A percentile compares a stretch with the other conserved stretches of the same genome.
phyloP scores from a whole-genome alignment of 2,797 vertebrate species.

The Psittacula echo region DNA sequence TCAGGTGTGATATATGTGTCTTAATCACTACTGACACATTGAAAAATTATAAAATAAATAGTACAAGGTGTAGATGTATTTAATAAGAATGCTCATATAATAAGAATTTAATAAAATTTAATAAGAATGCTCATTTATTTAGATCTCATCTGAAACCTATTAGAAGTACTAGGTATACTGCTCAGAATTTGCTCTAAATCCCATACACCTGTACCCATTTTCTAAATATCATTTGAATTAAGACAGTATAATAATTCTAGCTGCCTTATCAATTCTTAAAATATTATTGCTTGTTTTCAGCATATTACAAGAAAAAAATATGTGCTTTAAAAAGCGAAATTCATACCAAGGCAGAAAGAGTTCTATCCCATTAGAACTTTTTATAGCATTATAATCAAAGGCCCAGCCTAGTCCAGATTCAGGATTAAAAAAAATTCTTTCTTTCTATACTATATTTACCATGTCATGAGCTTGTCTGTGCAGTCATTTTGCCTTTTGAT shows the following conservation, averaged over 20 bases:
- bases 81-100: neutral
- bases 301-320: neutral
- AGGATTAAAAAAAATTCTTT: neutral
- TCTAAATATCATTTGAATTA: neutral
- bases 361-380: neutral
- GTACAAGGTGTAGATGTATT: neutral
- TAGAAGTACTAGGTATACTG: neutral
- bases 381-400: neutral
- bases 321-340: neutral
- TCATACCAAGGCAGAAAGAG: neutral
- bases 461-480: neutral
- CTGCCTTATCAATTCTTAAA: neutral
- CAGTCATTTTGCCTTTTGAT: neutral
- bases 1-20: neutral
- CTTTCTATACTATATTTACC: neutral
- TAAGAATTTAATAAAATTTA: neutral
- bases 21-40: neutral
- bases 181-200: neutral
- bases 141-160: neutral
- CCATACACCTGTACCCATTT: neutral
- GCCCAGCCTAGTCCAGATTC: neutral
- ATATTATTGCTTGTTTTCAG: neutral
- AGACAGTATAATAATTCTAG: neutral
- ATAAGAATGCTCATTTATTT: neutral
- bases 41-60: neutral